phyloP scores from a whole-genome alignment of 2,797 vertebrate species.

The Arnoldichthys spilopterus region DNA sequence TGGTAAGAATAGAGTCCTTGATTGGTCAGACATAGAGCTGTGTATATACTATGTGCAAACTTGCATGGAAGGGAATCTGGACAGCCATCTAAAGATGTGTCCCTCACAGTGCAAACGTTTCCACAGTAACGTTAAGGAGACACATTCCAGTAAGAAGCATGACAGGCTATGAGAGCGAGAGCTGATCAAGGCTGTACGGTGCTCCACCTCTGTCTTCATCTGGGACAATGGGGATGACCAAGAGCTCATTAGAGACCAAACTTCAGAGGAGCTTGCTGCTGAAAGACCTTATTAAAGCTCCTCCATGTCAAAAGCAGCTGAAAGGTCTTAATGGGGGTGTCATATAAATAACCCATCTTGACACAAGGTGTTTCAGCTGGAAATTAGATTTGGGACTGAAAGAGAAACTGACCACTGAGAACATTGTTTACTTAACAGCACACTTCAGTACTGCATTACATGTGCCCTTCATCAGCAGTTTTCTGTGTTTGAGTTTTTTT shows the following conservation, averaged over 20 bases:
- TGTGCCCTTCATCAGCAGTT: neutral
- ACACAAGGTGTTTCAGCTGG: slow-evolving; percentile 37
- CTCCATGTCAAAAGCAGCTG: slow-evolving; percentile 51
- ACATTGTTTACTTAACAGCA: slow-evolving; percentile 27
- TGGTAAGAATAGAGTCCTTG: neutral
- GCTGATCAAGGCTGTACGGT: slow-evolving; percentile 48
- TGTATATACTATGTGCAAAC: neutral
- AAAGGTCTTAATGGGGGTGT: slow-evolving; percentile 53
- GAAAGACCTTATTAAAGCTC: slow-evolving; percentile 56
- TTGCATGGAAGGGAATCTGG: neutral
- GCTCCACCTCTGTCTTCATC: slow-evolving; percentile 53
- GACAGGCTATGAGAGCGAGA: slow-evolving; percentile 45
- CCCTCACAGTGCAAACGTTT: slow-evolving; percentile 24
- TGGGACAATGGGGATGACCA: slow-evolving; percentile 54
- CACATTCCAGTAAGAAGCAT: slow-evolving; percentile 42
- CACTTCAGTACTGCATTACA: neutral
- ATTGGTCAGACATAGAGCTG: neutral
- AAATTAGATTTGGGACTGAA: slow-evolving; percentile 39
- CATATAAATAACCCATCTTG: slow-evolving; percentile 51
- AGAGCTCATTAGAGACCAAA: slow-evolving; percentile 56
- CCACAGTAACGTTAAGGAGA: slow-evolving; percentile 38
- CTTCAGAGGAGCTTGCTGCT: slow-evolving; percentile 52
- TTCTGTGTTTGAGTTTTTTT: neutral
- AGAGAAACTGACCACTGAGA: slow-evolving; percentile 19
- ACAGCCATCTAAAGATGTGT: neutral